Percentiles rank a stretch among this genome's conserved stretches.
Conservation (phyloP, 2,797 vertebrate genomes). For the Arvicola amphibius region DNA sequence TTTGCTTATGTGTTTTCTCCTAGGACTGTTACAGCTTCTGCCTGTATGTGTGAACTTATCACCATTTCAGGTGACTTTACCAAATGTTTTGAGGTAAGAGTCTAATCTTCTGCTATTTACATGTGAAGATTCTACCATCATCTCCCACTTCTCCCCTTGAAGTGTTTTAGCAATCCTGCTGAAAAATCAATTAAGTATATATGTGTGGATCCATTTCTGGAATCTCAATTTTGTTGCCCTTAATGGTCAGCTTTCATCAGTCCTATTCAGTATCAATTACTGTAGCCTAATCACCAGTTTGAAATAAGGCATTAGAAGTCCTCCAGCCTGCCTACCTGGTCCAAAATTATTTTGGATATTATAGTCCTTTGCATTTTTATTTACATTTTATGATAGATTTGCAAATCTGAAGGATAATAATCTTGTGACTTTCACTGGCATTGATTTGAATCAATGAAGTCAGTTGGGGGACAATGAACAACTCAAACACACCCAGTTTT, state of each 20-base stretch:
- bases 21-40: neutral
- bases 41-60: neutral
- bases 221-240: neutral
- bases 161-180: slow-evolving; percentile 8
- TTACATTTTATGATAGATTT: slow-evolving; percentile 31
- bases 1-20: slow-evolving; percentile 13
- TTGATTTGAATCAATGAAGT: neutral
- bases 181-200: neutral
- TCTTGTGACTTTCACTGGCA: neutral
- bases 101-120: neutral
- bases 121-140: neutral
- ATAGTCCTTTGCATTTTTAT: neutral
- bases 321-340: neutral
- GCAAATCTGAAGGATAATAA: neutral
- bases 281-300: neutral
- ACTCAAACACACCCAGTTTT: neutral
- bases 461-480: neutral
- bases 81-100: neutral
- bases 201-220: neutral
- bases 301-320: slow-evolving; percentile 27
- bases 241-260: neutral
- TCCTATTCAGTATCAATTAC: neutral
- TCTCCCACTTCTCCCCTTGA: neutral
- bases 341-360: slow-evolving; percentile 1
- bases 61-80: slow-evolving; percentile 14